Evolutionary conservation across 2,888 invertebrate species (phyloP), one percentile per base, ranked within the genome.

Genomic region (Hirtodrosophila trivittata): DNA sequence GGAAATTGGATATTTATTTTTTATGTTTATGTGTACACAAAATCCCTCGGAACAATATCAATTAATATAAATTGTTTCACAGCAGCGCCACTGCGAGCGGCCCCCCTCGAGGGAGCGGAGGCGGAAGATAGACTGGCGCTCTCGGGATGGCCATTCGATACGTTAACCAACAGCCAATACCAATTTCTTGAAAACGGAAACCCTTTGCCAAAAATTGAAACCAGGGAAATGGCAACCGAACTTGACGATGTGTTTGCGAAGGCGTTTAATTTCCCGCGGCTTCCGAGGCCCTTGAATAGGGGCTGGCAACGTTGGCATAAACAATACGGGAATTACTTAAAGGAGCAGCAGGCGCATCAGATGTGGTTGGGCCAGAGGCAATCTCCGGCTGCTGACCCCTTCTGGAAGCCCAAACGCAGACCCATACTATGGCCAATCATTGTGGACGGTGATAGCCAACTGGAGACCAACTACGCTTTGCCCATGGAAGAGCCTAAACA

Each of bases 1-100:
- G 87, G 76, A 87, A 83, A 87, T 82, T 85, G 50, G 43, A 70
- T 63, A 43, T 67, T 66, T 54, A 50, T 43, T 60, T 26, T 6
- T 8, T 21, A 21, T 3, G 18, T 21, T 21, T 21, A 2, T 3
- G 18, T 21, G 2, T 3, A 21, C 2, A 21, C 2, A 21, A 21
- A 21, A 21, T 3, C 18, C n/a, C n/a, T n/a, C n/a, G n/a, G n/a
- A n/a, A n/a, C n/a, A n/a, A n/a, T n/a, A n/a, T n/a, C 50, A 76
- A 66, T 64, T 56, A 81, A 77, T 56, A 49, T 13, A 45, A 6
- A 0, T 46, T 57, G 14, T 28, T 59, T 12, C 30, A 46, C 63
- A 67, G 72, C 75, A 39, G 46, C 72, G 25, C 54, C 82, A 50
- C 12, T 75, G 67, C 78, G 60, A 7, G 35, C 45, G 49, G 62